Evolutionary conservation across 2,113 vertebrate genomes (phyloP).

Genomic region (Brachyhypopomus occidentalis): DNA sequence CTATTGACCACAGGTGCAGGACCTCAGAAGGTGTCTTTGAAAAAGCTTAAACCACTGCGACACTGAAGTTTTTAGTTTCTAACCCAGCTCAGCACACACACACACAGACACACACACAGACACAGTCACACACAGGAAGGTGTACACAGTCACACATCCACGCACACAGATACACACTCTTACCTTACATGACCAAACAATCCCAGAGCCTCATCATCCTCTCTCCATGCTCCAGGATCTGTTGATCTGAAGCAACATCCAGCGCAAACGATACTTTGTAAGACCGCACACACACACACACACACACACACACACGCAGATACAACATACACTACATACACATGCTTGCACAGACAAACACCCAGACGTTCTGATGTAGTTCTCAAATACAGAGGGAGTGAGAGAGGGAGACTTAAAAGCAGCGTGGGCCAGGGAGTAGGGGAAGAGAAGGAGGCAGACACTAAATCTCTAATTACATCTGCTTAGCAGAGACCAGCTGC

Average conservation of each 20-base stretch:
- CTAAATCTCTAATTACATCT: slow-evolving; percentile 65
- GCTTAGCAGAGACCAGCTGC: slow-evolving; percentile 66
- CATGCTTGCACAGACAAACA: slow-evolving; percentile 62
- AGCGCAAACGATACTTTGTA: slow-evolving; percentile 50
- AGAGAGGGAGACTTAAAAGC: slow-evolving; percentile 36
- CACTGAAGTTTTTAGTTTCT: too few species aligned
- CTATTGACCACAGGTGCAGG: background rate
- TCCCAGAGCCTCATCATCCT: slow-evolving; percentile 35
- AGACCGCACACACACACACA: background rate
- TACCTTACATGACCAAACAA: slow-evolving; percentile 64
- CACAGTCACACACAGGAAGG: too few species aligned
- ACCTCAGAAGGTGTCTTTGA: too few species aligned
- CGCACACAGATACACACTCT: slow-evolving; percentile 22
- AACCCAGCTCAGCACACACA: background rate
- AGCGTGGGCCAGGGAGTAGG: slow-evolving; percentile 31
- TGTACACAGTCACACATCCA: background rate
- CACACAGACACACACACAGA: background rate
- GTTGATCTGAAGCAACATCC: background rate
- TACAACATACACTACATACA: slow-evolving; percentile 47
- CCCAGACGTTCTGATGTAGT: slow-evolving; percentile 51
- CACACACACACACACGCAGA: background rate
- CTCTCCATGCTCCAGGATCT: slow-evolving; percentile 17
- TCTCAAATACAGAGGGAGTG: slow-evolving; percentile 21
- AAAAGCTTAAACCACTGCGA: background rate
- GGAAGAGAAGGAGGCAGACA: slow-evolving; percentile 47